Evolutionary conservation across 2,797 vertebrate genomes (phyloP), one percentile per base, ranked within the genome.

Genomic region (Sebastes oblongus): DNA sequence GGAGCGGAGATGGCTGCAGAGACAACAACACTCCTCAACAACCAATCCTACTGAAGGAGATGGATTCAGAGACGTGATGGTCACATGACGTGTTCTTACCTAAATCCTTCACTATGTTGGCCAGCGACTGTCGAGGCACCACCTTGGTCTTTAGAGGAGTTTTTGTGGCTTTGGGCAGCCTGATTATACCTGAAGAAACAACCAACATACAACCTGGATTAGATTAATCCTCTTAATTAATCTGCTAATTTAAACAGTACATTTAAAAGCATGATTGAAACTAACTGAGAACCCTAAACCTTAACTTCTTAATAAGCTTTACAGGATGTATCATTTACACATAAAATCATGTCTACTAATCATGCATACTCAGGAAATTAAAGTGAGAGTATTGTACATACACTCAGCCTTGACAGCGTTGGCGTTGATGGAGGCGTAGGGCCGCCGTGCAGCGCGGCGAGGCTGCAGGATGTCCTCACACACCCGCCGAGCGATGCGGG

Each of bases 401-500:
- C 98, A 98, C 95, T 99, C 97, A 0, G 97, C 97, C 89, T 98
- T 99, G 88, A 98, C 97, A 1, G 97, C 97, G 3, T 98, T 98
- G 88, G 97, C 96, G 5, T 98, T 99, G 92, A 99, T 97, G 32
- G 98, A 97, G 5, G 97, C 97, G 1, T 99, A 98, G 18, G 98
- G 98, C 5, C 97, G 94, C 0, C 97, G 96, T 1, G 98, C 98
- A 0, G 98, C 98, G 0, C 97, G 95, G 0, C 96, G 96, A 0
- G 98, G 97, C 94, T 98, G 98, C 84, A 99, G 91, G 65, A 99
- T 97, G 87, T 98, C 98, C 70, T 97, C 96, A 79, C 97, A 98
- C 83, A 98, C 97, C 12, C 98, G 95, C 1, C 98, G 95, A 16
- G 98, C 97, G 1, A 99, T 95, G 75, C 97, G 97, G 20, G 98